Conservation (phyloP, 1,140 invertebrate genomes). For the Zophobas atratus region DNA sequence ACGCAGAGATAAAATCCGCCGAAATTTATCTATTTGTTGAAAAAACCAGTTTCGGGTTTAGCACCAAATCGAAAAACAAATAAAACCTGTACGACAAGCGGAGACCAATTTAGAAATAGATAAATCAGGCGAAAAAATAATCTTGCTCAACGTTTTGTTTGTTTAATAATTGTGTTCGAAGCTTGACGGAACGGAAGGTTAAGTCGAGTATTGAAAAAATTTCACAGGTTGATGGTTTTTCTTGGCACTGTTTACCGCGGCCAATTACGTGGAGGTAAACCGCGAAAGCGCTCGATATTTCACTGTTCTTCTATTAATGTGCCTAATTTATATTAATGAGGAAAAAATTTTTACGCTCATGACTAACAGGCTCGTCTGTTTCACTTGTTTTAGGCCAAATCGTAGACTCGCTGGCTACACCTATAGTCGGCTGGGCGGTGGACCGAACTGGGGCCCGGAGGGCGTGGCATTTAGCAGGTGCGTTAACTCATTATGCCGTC, state of each 20-base stretch:
- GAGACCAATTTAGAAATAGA: constrained; percentile 22
- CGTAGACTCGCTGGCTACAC: constrained; percentile 89
- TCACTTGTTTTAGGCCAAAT: constrained; percentile 79
- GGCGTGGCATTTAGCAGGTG: constrained; percentile 90
- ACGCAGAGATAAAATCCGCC: constrained; percentile 11
- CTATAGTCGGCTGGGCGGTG: constrained; percentile 87
- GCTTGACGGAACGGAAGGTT: constrained; percentile 18
- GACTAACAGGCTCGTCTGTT: constrained; percentile 3
- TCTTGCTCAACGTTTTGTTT: constrained; percentile 20
- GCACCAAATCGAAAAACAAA: constrained; percentile 13
- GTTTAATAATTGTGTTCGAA: constrained; percentile 6
- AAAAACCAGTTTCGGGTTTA: constrained; percentile 23
- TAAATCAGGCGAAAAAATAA: constrained; percentile 17
- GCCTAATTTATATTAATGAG: constrained; percentile 26
- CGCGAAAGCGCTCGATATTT: constrained; percentile 33
- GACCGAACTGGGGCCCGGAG: constrained; percentile 84
- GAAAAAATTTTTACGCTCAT: constrained; percentile 27
- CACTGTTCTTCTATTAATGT: constrained; percentile 13
- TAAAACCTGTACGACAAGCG: constrained; percentile 17
- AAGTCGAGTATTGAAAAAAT: constrained; percentile 4
- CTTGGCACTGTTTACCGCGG: constrained; percentile 19
- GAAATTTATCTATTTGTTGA: constrained; percentile 23
- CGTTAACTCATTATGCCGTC: constrained; percentile 28
- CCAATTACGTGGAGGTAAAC: constrained; percentile 25
- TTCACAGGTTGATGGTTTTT: constrained; percentile 15